A percentile compares a stretch with the other conserved stretches of the same genome.
Conservation (phyloP, 2,113 vertebrate species). For the Pseudorhombus dupliciocellatus region DNA sequence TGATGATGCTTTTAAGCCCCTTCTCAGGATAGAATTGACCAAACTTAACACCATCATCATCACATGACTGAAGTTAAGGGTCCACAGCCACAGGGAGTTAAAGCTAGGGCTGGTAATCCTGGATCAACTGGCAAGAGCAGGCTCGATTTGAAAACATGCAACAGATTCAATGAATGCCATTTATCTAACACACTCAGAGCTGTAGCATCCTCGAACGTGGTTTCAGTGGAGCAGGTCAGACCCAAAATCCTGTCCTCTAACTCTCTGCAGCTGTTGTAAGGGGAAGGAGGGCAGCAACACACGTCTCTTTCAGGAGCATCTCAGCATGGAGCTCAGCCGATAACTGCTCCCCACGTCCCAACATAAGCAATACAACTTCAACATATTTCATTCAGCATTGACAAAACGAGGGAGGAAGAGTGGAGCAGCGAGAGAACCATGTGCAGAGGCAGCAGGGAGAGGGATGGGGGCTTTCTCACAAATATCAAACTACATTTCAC, state of each 20-base stretch:
- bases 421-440: constrained; percentile 51
- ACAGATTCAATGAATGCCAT: too few relatives aligned
- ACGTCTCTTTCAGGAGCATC: constrained; percentile 71
- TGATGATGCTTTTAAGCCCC: too few relatives aligned
- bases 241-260: constrained; percentile 69
- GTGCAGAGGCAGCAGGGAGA: constrained; percentile 32
- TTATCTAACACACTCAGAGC: too few relatives aligned
- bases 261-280: too few relatives aligned
- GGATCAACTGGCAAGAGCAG: too few relatives aligned
- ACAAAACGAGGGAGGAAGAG: constrained; percentile 48
- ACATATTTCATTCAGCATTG: constrained; percentile 42
- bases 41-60: too few relatives aligned
- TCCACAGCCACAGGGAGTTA: too few relatives aligned
- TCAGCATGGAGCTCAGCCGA: constrained; percentile 67
- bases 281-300: constrained; percentile 66
- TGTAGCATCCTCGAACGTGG: too few relatives aligned
- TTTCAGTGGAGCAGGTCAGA: constrained; percentile 44
- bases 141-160: too few relatives aligned
- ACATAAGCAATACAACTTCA: constrained; percentile 55
- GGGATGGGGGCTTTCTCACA: constrained; percentile 3
- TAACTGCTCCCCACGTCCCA: constrained; percentile 64
- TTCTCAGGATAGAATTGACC: too few relatives aligned
- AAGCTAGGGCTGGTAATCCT: too few relatives aligned
- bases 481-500: constrained; percentile 11
- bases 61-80: too few relatives aligned